These are phyloP conservation scores for Drosophila flavopinicola DNA, from an alignment of 2,888 invertebrate species.

Conservation along the genomic window DNA sequence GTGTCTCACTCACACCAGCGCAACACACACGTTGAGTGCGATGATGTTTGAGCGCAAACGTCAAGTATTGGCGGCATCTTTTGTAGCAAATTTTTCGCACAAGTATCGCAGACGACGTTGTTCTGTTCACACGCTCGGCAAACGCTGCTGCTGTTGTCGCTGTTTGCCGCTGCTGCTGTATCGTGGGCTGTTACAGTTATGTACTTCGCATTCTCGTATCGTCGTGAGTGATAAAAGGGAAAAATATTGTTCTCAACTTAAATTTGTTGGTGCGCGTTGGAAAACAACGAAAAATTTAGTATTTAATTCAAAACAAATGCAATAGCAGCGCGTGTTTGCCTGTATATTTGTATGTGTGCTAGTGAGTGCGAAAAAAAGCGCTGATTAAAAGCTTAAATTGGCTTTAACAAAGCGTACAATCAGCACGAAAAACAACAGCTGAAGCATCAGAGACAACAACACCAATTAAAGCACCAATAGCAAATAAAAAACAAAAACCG, in stretches of 20 bases:
- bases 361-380: slow-evolving; percentile 9
- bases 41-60: slow-evolving; percentile 55
- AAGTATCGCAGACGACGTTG: slow-evolving; percentile 67
- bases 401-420: slow-evolving; percentile 39
- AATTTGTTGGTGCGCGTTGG: slow-evolving; percentile 23
- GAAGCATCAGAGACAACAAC: slow-evolving; percentile 27
- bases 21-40: slow-evolving; percentile 55
- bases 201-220: slow-evolving; percentile 32
- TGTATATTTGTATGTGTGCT: slow-evolving; percentile 14
- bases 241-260: slow-evolving; percentile 10
- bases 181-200: slow-evolving; percentile 39
- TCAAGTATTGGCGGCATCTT: slow-evolving; percentile 68
- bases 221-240: slow-evolving; percentile 32
- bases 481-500: slow-evolving; percentile 18
- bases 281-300: slow-evolving; percentile 19
- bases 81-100: slow-evolving; percentile 66
- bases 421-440: slow-evolving; percentile 29
- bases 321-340: slow-evolving; percentile 12
- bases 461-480: slow-evolving; percentile 9
- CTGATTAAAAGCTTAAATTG: slow-evolving; percentile 62
- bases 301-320: slow-evolving; percentile 32
- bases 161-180: slow-evolving; percentile 1
- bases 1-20: slow-evolving; percentile 20
- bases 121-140: slow-evolving; percentile 69
- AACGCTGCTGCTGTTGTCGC: slow-evolving; percentile 42